These are phyloP conservation scores for Heterocephalus glaber DNA, from an alignment of 2,113 vertebrate species.

Conservation along the genomic window DNA sequence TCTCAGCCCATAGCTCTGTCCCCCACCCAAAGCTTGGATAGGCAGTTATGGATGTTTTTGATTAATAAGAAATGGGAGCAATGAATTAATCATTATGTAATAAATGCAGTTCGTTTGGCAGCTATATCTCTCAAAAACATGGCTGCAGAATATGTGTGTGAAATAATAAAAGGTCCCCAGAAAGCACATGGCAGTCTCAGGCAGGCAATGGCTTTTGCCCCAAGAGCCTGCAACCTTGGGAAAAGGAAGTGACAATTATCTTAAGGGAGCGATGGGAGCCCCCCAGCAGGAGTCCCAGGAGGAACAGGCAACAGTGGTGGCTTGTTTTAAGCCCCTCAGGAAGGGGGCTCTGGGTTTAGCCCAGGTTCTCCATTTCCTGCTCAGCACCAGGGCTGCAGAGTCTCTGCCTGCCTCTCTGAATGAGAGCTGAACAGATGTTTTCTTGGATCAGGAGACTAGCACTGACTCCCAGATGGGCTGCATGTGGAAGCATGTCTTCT, in stretches of 20 bases:
- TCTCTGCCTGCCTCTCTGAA: background rate
- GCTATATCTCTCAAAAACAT: constrained; percentile 49
- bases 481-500: background rate
- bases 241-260: background rate
- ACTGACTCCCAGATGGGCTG: constrained; percentile 51
- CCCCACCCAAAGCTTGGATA: background rate
- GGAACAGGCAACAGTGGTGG: background rate
- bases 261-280: background rate
- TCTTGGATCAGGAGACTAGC: background rate
- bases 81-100: constrained; percentile 74
- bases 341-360: background rate
- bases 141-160: background rate
- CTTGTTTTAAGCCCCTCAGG: background rate
- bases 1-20: background rate
- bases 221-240: background rate
- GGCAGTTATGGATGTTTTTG: constrained; percentile 65
- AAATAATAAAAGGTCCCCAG: background rate
- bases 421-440: constrained; percentile 54
- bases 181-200: background rate
- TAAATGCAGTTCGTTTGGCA: constrained; percentile 70
- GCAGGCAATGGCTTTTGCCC: background rate
- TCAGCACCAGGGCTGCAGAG: background rate
- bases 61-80: constrained; percentile 72
- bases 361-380: background rate
- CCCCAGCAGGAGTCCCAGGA: background rate